These are phyloP conservation scores for Pterocles gutturalis DNA, from an alignment of 2,113 vertebrate species.

Conservation along the genomic window DNA sequence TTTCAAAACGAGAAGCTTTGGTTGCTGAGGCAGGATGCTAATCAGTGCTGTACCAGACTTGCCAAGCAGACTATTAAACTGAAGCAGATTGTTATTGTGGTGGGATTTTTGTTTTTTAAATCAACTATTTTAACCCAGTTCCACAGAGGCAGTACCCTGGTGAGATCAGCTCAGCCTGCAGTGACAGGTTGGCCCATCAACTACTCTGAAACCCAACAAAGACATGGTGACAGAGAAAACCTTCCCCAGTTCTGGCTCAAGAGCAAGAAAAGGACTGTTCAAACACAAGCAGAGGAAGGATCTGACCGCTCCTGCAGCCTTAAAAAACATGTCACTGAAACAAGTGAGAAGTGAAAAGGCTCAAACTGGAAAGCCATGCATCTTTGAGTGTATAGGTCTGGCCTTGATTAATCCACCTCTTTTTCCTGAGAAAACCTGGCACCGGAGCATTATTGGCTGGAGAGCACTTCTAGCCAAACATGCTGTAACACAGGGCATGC, in stretches of 20 bases:
- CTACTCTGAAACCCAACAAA: not conserved
- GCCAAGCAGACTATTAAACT: not conserved
- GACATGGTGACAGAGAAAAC: not conserved
- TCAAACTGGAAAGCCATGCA: not conserved
- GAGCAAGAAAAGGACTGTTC: not conserved
- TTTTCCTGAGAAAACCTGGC: slow-evolving; percentile 39
- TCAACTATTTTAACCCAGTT: not conserved
- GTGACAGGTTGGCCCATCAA: not conserved
- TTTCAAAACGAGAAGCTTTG: not conserved
- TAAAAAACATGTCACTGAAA: not conserved
- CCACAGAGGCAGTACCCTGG: not conserved
- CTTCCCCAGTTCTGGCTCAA: not conserved
- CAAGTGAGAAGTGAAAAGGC: not conserved
- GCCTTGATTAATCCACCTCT: not conserved
- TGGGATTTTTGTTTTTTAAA: not conserved
- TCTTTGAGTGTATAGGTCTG: not conserved
- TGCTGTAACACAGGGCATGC: not conserved
- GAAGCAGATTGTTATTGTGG: not conserved
- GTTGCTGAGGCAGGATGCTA: not conserved
- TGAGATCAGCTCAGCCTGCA: not conserved
- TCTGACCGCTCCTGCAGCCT: not conserved
- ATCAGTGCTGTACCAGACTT: not conserved
- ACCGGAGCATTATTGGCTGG: not conserved
- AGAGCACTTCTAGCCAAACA: not conserved
- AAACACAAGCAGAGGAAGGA: not conserved